Percentiles rank a stretch among this genome's conserved stretches.
phyloP scores from a whole-genome alignment of 2,888 invertebrate genomes.

The Eupithecia tripunctaria region DNA sequence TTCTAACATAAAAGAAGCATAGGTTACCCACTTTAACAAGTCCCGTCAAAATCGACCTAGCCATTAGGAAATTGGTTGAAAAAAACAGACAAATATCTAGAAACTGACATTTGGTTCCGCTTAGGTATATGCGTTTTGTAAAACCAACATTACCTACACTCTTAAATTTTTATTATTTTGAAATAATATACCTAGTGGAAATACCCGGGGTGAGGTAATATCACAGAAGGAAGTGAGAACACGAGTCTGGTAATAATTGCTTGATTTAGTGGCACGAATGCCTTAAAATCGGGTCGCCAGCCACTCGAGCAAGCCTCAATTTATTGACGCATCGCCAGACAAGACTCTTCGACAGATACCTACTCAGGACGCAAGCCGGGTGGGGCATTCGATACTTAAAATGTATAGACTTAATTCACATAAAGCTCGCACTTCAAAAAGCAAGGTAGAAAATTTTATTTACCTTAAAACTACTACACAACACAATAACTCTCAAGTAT shows the following conservation, averaged over 20 bases:
- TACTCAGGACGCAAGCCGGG: neutral
- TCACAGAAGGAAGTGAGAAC: constrained; percentile 42
- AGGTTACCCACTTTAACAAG: neutral
- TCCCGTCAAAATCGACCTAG: neutral
- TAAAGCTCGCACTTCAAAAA: neutral
- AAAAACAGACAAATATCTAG: neutral
- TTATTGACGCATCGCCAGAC: constrained; percentile 38
- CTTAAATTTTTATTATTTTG: neutral
- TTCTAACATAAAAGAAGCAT: too few species aligned
- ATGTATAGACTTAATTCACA: neutral
- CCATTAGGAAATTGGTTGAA: neutral
- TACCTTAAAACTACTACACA: too few species aligned
- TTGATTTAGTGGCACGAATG: constrained; percentile 58
- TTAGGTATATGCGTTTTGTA: too few species aligned
- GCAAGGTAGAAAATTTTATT: neutral
- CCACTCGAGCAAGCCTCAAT: constrained; percentile 52
- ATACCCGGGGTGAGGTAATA: neutral
- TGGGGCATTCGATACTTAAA: neutral
- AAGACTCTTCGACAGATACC: constrained; percentile 19
- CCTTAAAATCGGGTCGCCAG: constrained; percentile 58
- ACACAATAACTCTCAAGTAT: too few species aligned
- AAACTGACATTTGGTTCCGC: neutral
- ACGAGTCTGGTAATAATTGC: constrained; percentile 53
- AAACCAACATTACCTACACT: neutral
- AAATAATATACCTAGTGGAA: too few species aligned